phyloP scores from a whole-genome alignment of 2,113 vertebrate species.

The Epinephelus cyanopodus region DNA sequence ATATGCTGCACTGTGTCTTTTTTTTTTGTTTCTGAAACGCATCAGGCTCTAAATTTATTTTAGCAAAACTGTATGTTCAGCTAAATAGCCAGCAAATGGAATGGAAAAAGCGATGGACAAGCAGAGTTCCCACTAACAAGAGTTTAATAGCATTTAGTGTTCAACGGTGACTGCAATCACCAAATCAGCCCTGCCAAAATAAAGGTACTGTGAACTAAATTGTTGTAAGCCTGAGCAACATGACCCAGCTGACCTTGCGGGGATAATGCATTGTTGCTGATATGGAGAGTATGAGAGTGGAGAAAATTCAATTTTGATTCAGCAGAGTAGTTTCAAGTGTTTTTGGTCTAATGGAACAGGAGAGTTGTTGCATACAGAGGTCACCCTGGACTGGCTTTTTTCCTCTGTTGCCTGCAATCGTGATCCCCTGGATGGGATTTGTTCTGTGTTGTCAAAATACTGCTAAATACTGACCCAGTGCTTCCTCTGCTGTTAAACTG shows the following conservation, averaged over 20 bases:
- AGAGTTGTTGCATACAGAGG: constrained; percentile 71
- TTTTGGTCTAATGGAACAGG: constrained; percentile 76
- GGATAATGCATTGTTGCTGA: constrained; percentile 78
- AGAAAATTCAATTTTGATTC: constrained; percentile 80
- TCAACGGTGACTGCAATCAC: constrained; percentile 64
- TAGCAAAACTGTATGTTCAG: constrained; percentile 66
- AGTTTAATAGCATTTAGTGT: constrained; percentile 69
- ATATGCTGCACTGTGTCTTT: constrained; percentile 21
- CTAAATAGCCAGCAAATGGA: constrained; percentile 65
- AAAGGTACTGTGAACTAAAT: constrained; percentile 67
- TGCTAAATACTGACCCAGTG: background rate
- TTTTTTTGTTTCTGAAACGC: constrained; percentile 43
- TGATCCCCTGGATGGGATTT: constrained; percentile 53
- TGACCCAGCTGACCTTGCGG: constrained; percentile 75
- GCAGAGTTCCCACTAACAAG: constrained; percentile 60
- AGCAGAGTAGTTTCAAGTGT: constrained; percentile 76
- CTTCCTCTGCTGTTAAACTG: constrained; percentile 20
- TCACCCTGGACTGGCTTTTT: constrained; percentile 60
- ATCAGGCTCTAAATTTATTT: constrained; percentile 58
- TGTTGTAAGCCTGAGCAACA: constrained; percentile 51
- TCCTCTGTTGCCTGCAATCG: constrained; percentile 37
- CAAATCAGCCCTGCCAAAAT: constrained; percentile 62
- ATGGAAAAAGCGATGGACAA: constrained; percentile 64
- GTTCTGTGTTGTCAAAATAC: constrained; percentile 41
- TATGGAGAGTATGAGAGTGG: constrained; percentile 73